These are phyloP conservation scores for Hypsibius dujardini DNA, from an alignment of 1,140 invertebrate genomes.

Conservation along the genomic window DNA sequence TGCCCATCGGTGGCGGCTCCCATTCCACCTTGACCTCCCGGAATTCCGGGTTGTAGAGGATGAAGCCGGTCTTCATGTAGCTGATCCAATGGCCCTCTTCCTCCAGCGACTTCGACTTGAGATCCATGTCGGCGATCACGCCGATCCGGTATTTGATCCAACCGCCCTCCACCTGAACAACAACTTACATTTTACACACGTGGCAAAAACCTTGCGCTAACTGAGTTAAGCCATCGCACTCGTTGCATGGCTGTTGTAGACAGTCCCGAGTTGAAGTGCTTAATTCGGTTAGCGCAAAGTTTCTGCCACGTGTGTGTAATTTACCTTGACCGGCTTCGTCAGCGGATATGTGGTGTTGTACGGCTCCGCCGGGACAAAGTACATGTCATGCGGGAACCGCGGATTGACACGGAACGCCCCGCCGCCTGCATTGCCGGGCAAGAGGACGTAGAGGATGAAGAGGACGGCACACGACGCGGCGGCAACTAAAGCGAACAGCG, in stretches of 20 bases:
- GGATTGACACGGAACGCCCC: constrained; percentile 17
- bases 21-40: constrained; percentile 30
- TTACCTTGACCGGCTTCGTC: constrained; percentile 42
- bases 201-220: no score
- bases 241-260: no score
- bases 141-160: constrained; percentile 50
- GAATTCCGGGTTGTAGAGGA: constrained; percentile 31
- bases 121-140: constrained; percentile 77
- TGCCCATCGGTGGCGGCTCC: constrained; percentile 24
- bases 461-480: constrained; percentile 38
- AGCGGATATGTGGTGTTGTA: constrained; percentile 74
- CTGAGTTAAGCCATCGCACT: no score
- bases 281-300: no score
- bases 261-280: no score
- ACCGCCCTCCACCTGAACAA: constrained; percentile 22
- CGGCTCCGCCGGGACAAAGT: constrained; percentile 19
- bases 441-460: constrained; percentile 41
- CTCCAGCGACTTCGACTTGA: constrained; percentile 51
- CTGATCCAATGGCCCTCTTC: constrained; percentile 53
- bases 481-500: constrained; percentile 45
- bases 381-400: constrained; percentile 17
- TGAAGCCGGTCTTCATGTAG: constrained; percentile 53
- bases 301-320: no score
- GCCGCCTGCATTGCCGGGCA: constrained; percentile 23
- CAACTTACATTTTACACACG: no score